Evolutionary conservation across 1,140 invertebrate genomes (phyloP), one percentile per base, ranked within the genome.

Genomic region (Orius insidiosus): DNA sequence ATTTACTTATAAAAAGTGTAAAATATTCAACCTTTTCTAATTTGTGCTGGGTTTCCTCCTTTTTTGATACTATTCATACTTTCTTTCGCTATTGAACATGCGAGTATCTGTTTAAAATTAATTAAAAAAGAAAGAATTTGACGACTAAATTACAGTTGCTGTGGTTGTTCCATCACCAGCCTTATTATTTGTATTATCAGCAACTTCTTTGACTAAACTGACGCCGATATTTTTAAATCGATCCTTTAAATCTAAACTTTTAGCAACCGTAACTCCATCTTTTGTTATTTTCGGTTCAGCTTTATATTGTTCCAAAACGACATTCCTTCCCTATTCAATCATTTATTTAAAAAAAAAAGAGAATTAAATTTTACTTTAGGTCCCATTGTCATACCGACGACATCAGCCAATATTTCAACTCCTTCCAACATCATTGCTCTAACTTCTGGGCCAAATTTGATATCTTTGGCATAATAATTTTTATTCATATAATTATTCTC

Each of bases 191-290:
- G 78, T 76, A 55, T 79, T 82, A 59, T 75, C 77, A 7, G 78
- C 79, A 45, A 82, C 79, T 59, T 80, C 76, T 59, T 80, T 76
- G 15, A 82, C 77, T 11, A 82, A 60, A 55, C 75, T 78, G 36
- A 79, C 79, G 39, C 78, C 80, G 58, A 81, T 71, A 55, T 83
- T 82, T 58, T 80, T 71, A 55, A 70, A 79, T 58, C 78, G 81
- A 55, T 82, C 78, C 60, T 78, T 72, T 7, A 82, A 59, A 56
- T 83, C 78, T 49, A 82, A 70, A 5, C 67, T 66, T 59, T 81
- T 81, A n/a, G 78, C 78, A 24, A 82, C 78, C 4, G 78, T 81
- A 0, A 83, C 79, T 55, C 78, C 78, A 60, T 82, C 78, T 59
- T 82, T 82, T 3, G 78, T 82, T 53, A 82, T 80, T 56, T 80